Evolutionary conservation across 2,797 vertebrate genomes (phyloP).

Genomic region (Catharus ustulatus): DNA sequence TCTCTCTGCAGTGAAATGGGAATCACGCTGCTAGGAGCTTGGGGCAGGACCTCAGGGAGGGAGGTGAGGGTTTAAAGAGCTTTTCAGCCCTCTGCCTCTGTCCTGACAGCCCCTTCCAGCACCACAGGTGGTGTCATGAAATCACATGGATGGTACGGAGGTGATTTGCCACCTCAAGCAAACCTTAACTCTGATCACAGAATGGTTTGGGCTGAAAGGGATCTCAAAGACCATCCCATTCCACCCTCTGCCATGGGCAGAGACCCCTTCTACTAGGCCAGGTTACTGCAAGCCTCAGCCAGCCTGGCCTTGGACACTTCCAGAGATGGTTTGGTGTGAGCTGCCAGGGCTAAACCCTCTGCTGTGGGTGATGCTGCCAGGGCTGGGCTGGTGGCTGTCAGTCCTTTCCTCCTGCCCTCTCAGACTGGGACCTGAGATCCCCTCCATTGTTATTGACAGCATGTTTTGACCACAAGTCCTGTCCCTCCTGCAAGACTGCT

Average conservation of each 20-base stretch:
- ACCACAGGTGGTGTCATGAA: rapidly evolving
- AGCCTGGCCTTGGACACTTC: rapidly evolving
- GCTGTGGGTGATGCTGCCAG: rapidly evolving
- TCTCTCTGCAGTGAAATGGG: neutral
- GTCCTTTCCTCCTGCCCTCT: neutral
- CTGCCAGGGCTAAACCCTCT: neutral
- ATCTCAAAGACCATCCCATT: rapidly evolving
- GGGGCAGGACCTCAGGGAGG: neutral
- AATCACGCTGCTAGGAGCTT: neutral
- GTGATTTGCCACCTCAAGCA: rapidly evolving
- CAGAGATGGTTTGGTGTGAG: rapidly evolving
- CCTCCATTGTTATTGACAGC: rapidly evolving
- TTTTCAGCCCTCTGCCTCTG: neutral
- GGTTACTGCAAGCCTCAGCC: neutral
- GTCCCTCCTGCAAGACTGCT: neutral
- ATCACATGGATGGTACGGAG: rapidly evolving
- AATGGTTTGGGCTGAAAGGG: neutral
- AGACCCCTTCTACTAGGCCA: neutral
- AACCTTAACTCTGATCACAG: neutral
- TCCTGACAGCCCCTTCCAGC: neutral
- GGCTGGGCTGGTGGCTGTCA: neutral
- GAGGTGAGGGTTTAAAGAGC: neutral
- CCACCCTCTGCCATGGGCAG: neutral
- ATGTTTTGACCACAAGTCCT: neutral
- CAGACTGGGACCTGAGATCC: neutral